Conservation (phyloP, 1,140 invertebrate genomes). For the Drosophila guanche region DNA sequence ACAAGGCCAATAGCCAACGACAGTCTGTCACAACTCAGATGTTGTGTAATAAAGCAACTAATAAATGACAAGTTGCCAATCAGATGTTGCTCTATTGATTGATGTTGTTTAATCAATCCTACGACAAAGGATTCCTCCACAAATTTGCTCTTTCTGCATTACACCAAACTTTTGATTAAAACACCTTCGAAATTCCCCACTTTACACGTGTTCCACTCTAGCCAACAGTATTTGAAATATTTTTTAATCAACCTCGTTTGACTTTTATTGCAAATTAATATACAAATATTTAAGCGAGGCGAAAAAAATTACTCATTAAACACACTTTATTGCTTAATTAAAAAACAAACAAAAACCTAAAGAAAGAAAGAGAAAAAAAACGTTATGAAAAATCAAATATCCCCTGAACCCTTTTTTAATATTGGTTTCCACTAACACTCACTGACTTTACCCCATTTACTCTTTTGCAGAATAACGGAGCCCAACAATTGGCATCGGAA, state of each 20-base stretch:
- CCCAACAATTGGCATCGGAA: slow-evolving; percentile 96
- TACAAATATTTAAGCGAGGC: slow-evolving; percentile 30
- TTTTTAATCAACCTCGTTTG: slow-evolving; percentile 34
- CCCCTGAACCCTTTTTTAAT: slow-evolving; percentile 15
- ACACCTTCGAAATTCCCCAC: background rate
- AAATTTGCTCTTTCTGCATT: background rate
- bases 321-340: slow-evolving; percentile 37
- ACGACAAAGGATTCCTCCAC: slow-evolving; percentile 15
- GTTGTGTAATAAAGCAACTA: slow-evolving; percentile 31
- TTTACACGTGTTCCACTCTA: background rate
- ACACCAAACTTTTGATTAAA: slow-evolving; percentile 1
- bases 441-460: background rate
- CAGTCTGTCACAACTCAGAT: slow-evolving; percentile 1
- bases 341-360: slow-evolving; percentile 30
- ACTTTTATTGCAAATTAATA: slow-evolving; percentile 32
- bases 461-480: slow-evolving; percentile 93
- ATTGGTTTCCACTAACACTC: slow-evolving; percentile 3
- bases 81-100: slow-evolving; percentile 41
- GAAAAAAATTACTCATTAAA: slow-evolving; percentile 24
- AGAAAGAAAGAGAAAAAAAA: slow-evolving; percentile 1
- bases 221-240: slow-evolving; percentile 4
- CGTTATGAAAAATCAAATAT: slow-evolving; percentile 23
- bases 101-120: slow-evolving; percentile 60
- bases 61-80: slow-evolving; percentile 46
- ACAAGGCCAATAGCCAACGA: slow-evolving; percentile 4